Conservation (phyloP, 2,888 invertebrate species). For the Melanophora roralis region DNA sequence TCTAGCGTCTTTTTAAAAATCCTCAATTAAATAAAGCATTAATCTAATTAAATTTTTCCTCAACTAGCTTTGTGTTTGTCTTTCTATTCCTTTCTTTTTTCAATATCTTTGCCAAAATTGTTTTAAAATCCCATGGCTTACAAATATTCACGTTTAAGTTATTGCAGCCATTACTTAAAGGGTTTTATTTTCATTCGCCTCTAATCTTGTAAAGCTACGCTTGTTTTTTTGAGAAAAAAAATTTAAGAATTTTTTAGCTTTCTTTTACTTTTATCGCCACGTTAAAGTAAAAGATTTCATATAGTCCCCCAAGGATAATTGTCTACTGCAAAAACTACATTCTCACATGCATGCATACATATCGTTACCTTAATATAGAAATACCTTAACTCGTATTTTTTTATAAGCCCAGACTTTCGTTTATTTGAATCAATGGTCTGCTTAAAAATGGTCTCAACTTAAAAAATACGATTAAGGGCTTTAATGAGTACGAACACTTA, state of each 20-base stretch:
- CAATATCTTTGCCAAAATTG: background rate
- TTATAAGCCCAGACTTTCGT: too few species aligned
- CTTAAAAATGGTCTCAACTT: too few species aligned
- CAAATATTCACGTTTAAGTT: background rate
- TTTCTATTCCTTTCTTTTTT: background rate
- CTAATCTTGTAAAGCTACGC: background rate
- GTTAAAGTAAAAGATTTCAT: background rate
- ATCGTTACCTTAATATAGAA: too few species aligned
- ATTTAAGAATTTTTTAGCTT: background rate
- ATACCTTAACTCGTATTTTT: too few species aligned
- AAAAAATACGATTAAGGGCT: too few species aligned
- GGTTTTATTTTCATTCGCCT: background rate
- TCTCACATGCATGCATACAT: too few species aligned
- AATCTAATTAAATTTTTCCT: too few species aligned
- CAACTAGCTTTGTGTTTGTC: background rate
- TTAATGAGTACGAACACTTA: background rate
- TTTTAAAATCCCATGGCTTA: background rate
- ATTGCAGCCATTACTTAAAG: background rate
- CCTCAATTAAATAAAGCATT: too few species aligned
- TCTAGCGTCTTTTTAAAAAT: too few species aligned
- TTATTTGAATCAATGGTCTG: too few species aligned
- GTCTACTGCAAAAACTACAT: background rate
- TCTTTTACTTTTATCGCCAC: background rate
- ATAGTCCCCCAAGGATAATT: background rate
- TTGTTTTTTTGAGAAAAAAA: background rate